Evolutionary conservation across 2,888 invertebrate genomes (phyloP).

Genomic region (Epirrhoe tristata): DNA sequence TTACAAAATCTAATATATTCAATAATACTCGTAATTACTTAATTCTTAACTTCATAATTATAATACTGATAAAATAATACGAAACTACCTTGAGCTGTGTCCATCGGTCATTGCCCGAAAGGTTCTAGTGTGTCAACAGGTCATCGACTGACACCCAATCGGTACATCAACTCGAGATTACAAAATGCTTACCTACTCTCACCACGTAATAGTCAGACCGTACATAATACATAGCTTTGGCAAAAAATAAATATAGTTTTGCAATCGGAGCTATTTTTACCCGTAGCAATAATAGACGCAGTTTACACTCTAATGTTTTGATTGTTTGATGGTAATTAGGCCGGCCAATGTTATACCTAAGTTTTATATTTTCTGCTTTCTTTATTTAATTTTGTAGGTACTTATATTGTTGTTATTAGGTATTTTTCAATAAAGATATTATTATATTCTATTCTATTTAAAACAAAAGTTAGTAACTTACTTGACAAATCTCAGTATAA

Average conservation of each 20-base stretch:
- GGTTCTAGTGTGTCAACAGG: constrained; percentile 76
- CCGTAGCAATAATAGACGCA: not conserved
- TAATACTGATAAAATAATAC: constrained; percentile 2
- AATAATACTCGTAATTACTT: not conserved
- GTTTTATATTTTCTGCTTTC: too few relatives aligned
- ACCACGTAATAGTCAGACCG: constrained; percentile 66
- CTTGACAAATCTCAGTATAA: too few relatives aligned
- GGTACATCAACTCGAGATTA: constrained; percentile 78
- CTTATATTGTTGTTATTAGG: too few relatives aligned
- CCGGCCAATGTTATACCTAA: too few relatives aligned
- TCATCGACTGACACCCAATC: constrained; percentile 79
- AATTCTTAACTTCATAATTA: not conserved
- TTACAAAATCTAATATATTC: not conserved
- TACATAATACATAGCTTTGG: constrained; percentile 24
- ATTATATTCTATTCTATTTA: too few relatives aligned
- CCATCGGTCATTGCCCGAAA: constrained; percentile 59
- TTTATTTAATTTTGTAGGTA: too few relatives aligned
- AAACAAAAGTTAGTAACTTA: too few relatives aligned
- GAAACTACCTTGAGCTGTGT: constrained; percentile 19
- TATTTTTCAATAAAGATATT: too few relatives aligned
- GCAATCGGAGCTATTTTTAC: constrained; percentile 23
- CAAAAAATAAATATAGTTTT: constrained; percentile 27
- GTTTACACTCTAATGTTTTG: not conserved
- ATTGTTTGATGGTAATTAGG: not conserved
- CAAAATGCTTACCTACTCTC: constrained; percentile 78